Conservation (phyloP, 2,113 vertebrate genomes). For the Myanophis thanlyinensis region DNA sequence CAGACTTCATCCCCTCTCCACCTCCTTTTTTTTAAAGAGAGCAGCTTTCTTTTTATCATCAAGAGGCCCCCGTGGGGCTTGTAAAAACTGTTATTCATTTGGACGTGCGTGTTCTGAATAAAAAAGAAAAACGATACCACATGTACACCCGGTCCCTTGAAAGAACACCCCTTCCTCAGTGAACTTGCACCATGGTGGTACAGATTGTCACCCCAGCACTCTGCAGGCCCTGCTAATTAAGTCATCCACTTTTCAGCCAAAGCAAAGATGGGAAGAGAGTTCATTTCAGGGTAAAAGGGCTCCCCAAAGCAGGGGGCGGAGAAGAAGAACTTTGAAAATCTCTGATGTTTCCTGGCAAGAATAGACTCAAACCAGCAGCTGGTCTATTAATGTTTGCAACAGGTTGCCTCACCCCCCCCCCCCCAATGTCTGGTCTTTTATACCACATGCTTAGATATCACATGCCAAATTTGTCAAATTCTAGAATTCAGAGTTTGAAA, state of each 20-base stretch:
- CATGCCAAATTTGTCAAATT: background rate
- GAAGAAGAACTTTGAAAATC: background rate
- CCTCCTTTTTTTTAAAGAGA: background rate
- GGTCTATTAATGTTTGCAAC: background rate
- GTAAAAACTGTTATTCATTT: conserved; percentile 85
- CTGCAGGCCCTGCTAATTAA: conserved; percentile 55
- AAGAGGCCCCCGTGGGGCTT: conserved; percentile 73
- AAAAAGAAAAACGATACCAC: conserved; percentile 75
- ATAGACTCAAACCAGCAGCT: background rate
- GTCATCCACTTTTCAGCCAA: conserved; percentile 54
- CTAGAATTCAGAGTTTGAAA: background rate
- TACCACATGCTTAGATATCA: background rate
- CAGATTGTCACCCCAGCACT: conserved; percentile 72
- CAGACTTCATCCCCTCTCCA: fast-evolving
- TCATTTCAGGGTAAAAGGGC: background rate
- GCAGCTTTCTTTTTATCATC: conserved; percentile 33
- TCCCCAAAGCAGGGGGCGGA: fast-evolving
- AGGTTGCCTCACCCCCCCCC: background rate
- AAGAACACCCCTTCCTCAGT: conserved; percentile 10
- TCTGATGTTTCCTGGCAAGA: background rate
- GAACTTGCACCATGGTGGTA: conserved; percentile 43
- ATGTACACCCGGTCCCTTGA: conserved; percentile 69
- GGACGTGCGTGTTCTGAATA: conserved; percentile 81
- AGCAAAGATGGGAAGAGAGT: conserved; percentile 52
- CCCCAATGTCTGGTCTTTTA: background rate